Evolutionary conservation across 2,113 vertebrate species (phyloP), one percentile per base, ranked within the genome.

Genomic region (Myocastor coypus): DNA sequence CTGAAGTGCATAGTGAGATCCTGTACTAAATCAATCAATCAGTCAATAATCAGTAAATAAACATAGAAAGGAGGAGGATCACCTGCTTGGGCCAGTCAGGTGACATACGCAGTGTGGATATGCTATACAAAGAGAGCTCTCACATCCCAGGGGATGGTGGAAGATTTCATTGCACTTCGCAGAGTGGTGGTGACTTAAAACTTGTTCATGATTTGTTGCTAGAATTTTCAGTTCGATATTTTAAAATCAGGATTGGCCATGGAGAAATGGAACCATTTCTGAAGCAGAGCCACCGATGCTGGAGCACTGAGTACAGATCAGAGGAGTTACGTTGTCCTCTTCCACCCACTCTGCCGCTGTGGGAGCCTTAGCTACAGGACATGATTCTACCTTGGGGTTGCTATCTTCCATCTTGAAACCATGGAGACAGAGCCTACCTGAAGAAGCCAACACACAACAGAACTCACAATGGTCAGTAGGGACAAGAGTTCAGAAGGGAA

Each of bases 381-480:
- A 1, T 3, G 30, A 81, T 30, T 40, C 37, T 52, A 1, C 24
- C 32, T 26, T 4, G 16, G 13, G 12, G 2, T 3, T 30, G 6
- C 92, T 55, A 22, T 19, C 57, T 42, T 61, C 64, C 24, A 3
- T 34, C 63, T n/a, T 26, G 42, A 22, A 63, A 66, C 37, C 14
- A 6, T 46, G 30, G 40, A 71, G 26, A n/a, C 1, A 32, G 30
- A 12, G 34, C 32, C 14, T 6, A 22, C 19, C 85, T 42, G 28
- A 17, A 42, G 69, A 73, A 75, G 37, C 61, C 10, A 37, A 34
- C 10, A 37, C 28, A 57, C 55, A 57, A 57, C 17, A 57, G 66
- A 46, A 46, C 46, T 5, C 46, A 17, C 55, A 73, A 61, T 16
- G 16, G 66, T 3, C 8, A 0, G 20, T 7, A 7, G 16, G 42